A percentile compares a stretch with the other conserved stretches of the same genome.
phyloP scores from a whole-genome alignment of 1,140 invertebrate species.

The Drosophila busckii region DNA sequence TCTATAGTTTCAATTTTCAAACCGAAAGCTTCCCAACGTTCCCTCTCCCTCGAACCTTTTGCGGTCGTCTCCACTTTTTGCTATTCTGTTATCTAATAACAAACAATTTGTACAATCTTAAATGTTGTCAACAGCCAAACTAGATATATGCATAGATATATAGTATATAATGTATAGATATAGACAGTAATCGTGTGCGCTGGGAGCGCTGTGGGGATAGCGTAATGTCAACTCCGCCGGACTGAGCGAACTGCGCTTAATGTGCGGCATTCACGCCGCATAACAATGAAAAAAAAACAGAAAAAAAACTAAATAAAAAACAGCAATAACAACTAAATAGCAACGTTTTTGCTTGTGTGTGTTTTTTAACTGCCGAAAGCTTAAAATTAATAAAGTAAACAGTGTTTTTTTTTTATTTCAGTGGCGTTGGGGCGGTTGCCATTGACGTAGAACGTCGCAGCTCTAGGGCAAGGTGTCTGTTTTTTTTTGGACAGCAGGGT shows the following conservation, averaged over 20 bases:
- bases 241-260: constrained; percentile 41
- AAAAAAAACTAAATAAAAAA: constrained; percentile 11
- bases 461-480: constrained; percentile 32
- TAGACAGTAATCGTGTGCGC: neutral
- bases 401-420: constrained; percentile 41
- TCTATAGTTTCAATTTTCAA: constrained; percentile 25
- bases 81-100: constrained; percentile 62
- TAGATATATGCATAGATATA: constrained; percentile 19
- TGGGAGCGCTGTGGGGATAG: constrained; percentile 13
- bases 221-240: constrained; percentile 16
- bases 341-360: constrained; percentile 16
- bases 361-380: constrained; percentile 66
- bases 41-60: too few relatives aligned
- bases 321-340: neutral
- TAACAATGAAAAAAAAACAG: constrained; percentile 40
- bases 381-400: constrained; percentile 76
- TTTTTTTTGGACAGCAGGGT: neutral
- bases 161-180: constrained; percentile 26
- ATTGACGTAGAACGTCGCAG: constrained; percentile 70
- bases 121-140: constrained; percentile 36
- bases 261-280: constrained; percentile 60
- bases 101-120: constrained; percentile 54
- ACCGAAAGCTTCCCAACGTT: too few relatives aligned
- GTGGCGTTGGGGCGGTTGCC: constrained; percentile 15
- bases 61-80: constrained; percentile 16